Conservation (phyloP, 2,113 vertebrate species). For the Megaceryle maxima region DNA sequence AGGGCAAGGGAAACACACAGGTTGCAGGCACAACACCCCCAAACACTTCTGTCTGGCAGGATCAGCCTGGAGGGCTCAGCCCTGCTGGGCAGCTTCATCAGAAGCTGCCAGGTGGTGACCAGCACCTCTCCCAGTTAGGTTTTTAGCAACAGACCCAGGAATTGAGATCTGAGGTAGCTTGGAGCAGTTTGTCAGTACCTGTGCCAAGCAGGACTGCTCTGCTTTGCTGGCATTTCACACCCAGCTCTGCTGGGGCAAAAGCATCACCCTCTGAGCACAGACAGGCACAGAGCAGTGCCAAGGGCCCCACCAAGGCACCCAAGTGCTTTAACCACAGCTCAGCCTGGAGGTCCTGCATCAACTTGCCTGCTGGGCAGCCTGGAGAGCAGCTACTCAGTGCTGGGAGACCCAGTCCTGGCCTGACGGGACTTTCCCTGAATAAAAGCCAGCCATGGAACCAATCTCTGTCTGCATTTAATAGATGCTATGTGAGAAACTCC, state of each 20-base stretch:
- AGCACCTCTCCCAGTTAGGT: accelerated
- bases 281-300: neutral
- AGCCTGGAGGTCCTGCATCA: neutral
- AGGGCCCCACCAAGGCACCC: neutral
- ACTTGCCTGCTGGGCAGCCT: neutral
- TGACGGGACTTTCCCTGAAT: neutral
- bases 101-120: neutral
- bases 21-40: neutral
- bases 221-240: neutral
- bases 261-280: accelerated
- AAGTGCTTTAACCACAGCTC: neutral
- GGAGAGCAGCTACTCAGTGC: neutral
- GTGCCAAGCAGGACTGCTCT: neutral
- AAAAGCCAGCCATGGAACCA: neutral
- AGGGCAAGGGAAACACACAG: neutral
- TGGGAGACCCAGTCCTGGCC: neutral
- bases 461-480: slow-evolving; percentile 37
- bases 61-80: neutral
- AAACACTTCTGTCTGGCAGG: neutral
- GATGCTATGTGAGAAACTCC: neutral
- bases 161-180: accelerated
- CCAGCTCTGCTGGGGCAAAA: neutral
- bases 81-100: neutral
- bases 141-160: neutral
- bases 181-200: accelerated